A percentile compares a stretch with the other conserved stretches of the same genome.
Conservation (phyloP, 2,113 vertebrate species). For the Taurulus bubalis region DNA sequence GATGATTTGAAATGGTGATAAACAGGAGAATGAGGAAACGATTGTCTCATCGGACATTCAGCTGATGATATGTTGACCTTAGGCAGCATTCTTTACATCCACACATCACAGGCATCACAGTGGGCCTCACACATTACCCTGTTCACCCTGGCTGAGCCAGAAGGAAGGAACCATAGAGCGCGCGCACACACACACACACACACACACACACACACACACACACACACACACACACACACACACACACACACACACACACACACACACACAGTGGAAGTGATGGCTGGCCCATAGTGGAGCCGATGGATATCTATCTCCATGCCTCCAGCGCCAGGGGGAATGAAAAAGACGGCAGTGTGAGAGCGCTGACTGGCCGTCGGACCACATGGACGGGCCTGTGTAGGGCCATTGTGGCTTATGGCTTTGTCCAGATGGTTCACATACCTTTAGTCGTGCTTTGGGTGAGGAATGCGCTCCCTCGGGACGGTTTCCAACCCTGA, state of each 20-base stretch:
- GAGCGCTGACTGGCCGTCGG: constrained; percentile 29
- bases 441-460: constrained; percentile 84
- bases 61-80: constrained; percentile 61
- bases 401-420: constrained; percentile 82
- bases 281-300: constrained; percentile 40
- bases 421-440: constrained; percentile 88
- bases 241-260: constrained; percentile 7
- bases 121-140: constrained; percentile 57
- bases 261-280: constrained; percentile 29
- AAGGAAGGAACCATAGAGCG: constrained; percentile 46
- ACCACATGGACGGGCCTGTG: constrained; percentile 69
- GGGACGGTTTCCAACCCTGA: constrained; percentile 82
- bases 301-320: constrained; percentile 61
- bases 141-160: constrained; percentile 37
- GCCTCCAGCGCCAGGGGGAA: constrained; percentile 33
- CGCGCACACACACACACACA: constrained; percentile 10
- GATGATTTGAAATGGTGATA: constrained; percentile 69
- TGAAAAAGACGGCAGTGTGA: constrained; percentile 51
- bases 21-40: constrained; percentile 58
- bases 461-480: constrained; percentile 86
- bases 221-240: constrained; percentile 13
- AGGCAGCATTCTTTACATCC: constrained; percentile 65
- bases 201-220: constrained; percentile 9
- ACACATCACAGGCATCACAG: constrained; percentile 52
- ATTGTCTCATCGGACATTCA: constrained; percentile 65